Conservation (phyloP, 2,797 vertebrate species). For the Premnoplex brunnescens region DNA sequence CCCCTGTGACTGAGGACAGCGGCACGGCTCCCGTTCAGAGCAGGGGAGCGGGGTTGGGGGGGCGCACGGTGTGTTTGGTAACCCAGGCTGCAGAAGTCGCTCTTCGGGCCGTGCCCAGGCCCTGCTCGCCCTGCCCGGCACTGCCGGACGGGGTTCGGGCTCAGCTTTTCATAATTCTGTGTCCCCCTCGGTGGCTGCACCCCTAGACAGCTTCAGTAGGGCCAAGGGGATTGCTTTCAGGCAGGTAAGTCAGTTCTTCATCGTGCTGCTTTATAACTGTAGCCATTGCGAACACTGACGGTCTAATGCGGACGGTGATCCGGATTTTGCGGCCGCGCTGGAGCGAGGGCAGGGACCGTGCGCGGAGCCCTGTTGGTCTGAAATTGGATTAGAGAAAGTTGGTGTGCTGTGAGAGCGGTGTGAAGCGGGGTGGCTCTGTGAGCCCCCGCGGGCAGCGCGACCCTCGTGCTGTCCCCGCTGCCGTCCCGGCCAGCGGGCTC, state of each 20-base stretch:
- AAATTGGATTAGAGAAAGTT: background rate
- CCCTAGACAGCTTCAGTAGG: rapidly evolving
- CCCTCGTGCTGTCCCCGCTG: background rate
- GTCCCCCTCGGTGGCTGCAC: rapidly evolving
- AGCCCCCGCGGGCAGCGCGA: background rate
- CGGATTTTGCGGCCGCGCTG: background rate
- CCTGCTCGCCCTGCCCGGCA: background rate
- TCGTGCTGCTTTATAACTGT: background rate
- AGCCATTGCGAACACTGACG: rapidly evolving
- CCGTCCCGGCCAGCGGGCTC: background rate
- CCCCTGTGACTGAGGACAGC: background rate
- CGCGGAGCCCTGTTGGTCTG: background rate
- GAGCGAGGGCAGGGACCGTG: background rate
- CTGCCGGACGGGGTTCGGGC: background rate
- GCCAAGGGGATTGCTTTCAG: background rate
- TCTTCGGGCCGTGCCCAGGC: background rate
- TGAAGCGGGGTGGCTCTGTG: background rate
- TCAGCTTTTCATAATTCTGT: background rate
- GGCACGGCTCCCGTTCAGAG: background rate
- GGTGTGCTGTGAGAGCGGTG: background rate
- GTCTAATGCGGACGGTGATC: rapidly evolving
- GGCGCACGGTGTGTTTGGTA: rapidly evolving
- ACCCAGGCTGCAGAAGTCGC: background rate
- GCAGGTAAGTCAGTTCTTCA: background rate
- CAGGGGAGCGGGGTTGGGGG: background rate